Evolutionary conservation across 2,797 vertebrate genomes (phyloP).

Genomic region (Smutsia gigantea): DNA sequence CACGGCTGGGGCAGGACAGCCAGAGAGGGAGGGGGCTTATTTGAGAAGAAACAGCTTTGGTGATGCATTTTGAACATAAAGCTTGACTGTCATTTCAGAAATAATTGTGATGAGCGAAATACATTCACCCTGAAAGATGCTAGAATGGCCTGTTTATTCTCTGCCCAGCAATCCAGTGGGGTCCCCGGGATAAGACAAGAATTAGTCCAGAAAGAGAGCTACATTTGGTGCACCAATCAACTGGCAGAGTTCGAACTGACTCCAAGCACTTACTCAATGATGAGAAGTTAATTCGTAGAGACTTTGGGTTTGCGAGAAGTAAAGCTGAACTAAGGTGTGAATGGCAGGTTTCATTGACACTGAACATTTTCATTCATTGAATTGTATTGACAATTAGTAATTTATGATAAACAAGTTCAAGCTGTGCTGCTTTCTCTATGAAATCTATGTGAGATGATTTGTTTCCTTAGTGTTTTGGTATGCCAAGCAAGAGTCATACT

Average conservation of each 20-base stretch:
- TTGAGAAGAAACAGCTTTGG: neutral
- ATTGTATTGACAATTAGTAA: neutral
- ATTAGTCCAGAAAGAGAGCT: neutral
- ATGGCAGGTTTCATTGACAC: neutral
- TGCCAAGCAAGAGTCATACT: neutral
- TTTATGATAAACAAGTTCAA: neutral
- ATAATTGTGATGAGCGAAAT: neutral
- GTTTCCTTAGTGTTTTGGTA: neutral
- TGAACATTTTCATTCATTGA: neutral
- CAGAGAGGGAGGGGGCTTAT: neutral
- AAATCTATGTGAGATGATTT: neutral
- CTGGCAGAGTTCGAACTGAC: neutral
- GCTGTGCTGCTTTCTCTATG: neutral
- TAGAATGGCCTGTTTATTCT: neutral
- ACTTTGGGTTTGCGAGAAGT: neutral
- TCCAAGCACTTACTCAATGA: neutral
- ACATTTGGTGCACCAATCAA: neutral
- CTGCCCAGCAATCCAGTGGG: neutral
- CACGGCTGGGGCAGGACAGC: fast-evolving
- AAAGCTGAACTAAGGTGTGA: neutral
- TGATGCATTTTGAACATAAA: neutral
- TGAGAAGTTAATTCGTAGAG: neutral
- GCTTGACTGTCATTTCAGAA: neutral
- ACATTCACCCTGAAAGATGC: neutral
- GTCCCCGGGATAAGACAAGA: neutral